Base-by-base conservation (phyloP, 2,113 vertebrate genomes). In the Vulpes vulpes region DNA sequence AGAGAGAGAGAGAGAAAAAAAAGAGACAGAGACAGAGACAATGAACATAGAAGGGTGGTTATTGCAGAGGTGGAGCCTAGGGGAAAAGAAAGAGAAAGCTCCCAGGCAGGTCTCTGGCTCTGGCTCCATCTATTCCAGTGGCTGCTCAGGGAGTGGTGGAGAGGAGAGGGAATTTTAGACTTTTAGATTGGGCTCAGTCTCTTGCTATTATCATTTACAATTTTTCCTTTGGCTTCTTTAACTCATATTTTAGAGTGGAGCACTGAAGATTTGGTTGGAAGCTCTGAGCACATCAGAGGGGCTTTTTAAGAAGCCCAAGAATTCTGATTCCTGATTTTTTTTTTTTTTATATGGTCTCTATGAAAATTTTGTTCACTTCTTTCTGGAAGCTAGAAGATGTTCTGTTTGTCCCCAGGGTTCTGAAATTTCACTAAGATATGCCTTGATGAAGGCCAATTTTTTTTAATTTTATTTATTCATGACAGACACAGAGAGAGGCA, bases 181-280 rank as follows among this genome's bases (percentile, higher is more conserved):
- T 82, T 55, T 90, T n/a, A 65, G 35, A 81, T 17, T 43, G 25
- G 30, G 27, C 30, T 84, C 25, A 57, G 10, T 64, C 67, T 90
- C 93, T 89, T 49, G 83, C 3, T 65, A 22, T 85, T 17, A 71
- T 64, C 10, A n/a, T 49, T 85, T 85, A 20, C 3, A 96, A 35
- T 35, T 93, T 97, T 67, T 51, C 38, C 38, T 93, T 95, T 81
- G 65, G 14, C 71, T 35, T 95, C 35, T 96, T 96, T 95, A 25
- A 89, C 38, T 85, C 23, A 71, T 38, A 38, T 78, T 67, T 83
- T 65, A 95, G 67, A 73, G 12, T 55, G n/a, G 73, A 93, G 3
- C 30, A 32, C 43, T 80, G 59, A 89, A 94, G 60, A 43, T 90
- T 65, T 79, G 49, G 43, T 79, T 87, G 74, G 62, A 91, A 92